These are phyloP conservation scores for Furcula furcula DNA, from an alignment of 2,888 invertebrate species.

Conservation along the genomic window DNA sequence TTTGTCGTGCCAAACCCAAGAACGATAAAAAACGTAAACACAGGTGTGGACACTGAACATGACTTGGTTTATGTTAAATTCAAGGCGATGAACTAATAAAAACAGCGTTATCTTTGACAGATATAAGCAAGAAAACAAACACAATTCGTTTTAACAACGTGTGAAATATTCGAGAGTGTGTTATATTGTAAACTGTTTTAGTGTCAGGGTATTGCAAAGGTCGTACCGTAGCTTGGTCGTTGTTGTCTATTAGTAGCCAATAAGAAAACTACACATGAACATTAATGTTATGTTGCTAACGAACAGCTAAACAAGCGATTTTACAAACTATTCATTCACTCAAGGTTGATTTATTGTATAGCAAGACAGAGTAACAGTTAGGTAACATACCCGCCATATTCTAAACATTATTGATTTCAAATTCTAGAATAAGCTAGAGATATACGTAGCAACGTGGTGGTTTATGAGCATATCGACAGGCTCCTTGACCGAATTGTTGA, in stretches of 20 bases:
- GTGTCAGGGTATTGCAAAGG: conserved; percentile 28
- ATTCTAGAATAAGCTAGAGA: conserved; percentile 1
- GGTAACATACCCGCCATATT: conserved; percentile 12
- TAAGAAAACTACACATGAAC: conserved; percentile 22
- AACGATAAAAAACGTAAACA: conserved; percentile 54
- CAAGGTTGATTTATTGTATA: conserved; percentile 47
- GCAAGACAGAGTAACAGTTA: conserved; percentile 25
- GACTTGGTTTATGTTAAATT: conserved; percentile 36
- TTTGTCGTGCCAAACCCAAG: conserved; percentile 30
- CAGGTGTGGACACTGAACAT: conserved; percentile 49
- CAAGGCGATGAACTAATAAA: conserved; percentile 55
- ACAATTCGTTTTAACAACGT: conserved; percentile 22
- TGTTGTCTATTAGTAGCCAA: conserved; percentile 12
- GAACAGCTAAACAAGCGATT: conserved; percentile 34
- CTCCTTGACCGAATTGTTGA: conserved; percentile 43
- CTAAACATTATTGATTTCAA: conserved; percentile 7
- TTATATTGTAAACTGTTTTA: conserved; percentile 28
- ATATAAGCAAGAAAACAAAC: conserved; percentile 29
- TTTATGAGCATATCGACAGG: conserved; percentile 28
- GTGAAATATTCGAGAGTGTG: conserved; percentile 26
- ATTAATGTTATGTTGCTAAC: conserved; percentile 31
- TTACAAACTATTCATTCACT: conserved; percentile 34
- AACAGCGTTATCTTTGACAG: conserved; percentile 42
- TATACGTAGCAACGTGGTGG: not conserved
- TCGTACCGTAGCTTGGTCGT: conserved; percentile 14